A percentile compares a stretch with the other conserved stretches of the same genome.
phyloP scores from a whole-genome alignment of 2,113 vertebrate genomes.

The Hippocampus mohnikei region DNA sequence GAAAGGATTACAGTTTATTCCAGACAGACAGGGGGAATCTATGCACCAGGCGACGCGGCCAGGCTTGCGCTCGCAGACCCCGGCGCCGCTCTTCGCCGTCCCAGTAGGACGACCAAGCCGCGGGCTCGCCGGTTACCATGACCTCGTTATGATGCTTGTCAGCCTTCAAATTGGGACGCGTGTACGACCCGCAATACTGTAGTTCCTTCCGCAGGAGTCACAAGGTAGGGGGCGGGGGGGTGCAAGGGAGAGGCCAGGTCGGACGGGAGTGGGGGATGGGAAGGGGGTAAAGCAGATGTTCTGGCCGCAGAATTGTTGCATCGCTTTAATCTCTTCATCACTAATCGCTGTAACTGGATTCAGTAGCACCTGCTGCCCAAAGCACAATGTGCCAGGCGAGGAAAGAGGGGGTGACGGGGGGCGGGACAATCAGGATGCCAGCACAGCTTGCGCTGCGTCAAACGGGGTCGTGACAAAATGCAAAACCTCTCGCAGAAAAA shows the following conservation, averaged over 20 bases:
- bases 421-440: constrained; percentile 39
- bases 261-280: constrained; percentile 18
- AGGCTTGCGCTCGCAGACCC: constrained; percentile 57
- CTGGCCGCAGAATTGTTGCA: constrained; percentile 63
- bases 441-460: constrained; percentile 39
- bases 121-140: constrained; percentile 23
- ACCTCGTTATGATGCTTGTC: constrained; percentile 34
- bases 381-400: constrained; percentile 50
- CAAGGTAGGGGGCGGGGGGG: constrained; percentile 36
- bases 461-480: constrained; percentile 30
- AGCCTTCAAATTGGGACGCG: constrained; percentile 20
- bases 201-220: constrained; percentile 40
- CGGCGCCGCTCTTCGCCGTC: constrained; percentile 45
- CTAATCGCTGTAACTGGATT: constrained; percentile 76
- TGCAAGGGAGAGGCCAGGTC: background rate
- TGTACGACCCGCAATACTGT: constrained; percentile 19
- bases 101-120: constrained; percentile 32
- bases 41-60: constrained; percentile 57
- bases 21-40: constrained; percentile 66
- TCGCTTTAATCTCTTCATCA: constrained; percentile 70
- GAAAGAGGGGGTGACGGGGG: constrained; percentile 39
- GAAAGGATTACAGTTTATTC: constrained; percentile 71
- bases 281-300: constrained; percentile 71
- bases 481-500: constrained; percentile 14
- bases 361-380: constrained; percentile 67